phyloP scores from a whole-genome alignment of 2,888 invertebrate genomes.

The Eupithecia inturbata region DNA sequence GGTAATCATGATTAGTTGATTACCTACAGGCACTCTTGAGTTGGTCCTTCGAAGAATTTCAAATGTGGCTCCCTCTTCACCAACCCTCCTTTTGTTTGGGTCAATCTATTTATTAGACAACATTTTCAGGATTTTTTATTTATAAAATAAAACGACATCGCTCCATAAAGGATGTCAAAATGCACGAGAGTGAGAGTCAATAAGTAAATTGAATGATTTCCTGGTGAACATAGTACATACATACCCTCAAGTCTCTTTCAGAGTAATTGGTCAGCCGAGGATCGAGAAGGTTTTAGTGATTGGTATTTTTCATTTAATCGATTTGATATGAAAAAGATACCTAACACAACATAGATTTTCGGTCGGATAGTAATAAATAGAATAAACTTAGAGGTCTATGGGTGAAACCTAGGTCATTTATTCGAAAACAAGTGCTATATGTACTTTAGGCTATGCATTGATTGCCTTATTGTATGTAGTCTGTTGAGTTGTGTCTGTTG shows the following conservation, averaged over 20 bases:
- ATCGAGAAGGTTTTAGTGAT: neutral
- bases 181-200: neutral
- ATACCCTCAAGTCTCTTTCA: neutral
- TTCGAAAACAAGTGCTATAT: too few relatives aligned
- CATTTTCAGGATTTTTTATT: neutral
- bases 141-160: neutral
- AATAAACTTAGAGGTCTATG: too few relatives aligned
- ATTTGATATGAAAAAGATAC: neutral
- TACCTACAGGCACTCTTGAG: neutral
- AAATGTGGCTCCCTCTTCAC: neutral
- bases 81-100: neutral
- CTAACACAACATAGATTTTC: neutral
- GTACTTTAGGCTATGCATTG: too few relatives aligned
- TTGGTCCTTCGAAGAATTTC: neutral
- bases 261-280: neutral
- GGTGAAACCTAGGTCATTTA: too few relatives aligned
- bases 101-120: neutral
- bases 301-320: neutral
- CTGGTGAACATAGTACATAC: neutral
- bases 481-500: too few relatives aligned
- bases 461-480: too few relatives aligned
- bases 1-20: too few relatives aligned
- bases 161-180: neutral
- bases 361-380: too few relatives aligned
- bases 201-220: slow-evolving; percentile 2